Evolutionary conservation across 2,113 vertebrate species (phyloP), one percentile per base, ranked within the genome.

Genomic region (Pitta sordida): DNA sequence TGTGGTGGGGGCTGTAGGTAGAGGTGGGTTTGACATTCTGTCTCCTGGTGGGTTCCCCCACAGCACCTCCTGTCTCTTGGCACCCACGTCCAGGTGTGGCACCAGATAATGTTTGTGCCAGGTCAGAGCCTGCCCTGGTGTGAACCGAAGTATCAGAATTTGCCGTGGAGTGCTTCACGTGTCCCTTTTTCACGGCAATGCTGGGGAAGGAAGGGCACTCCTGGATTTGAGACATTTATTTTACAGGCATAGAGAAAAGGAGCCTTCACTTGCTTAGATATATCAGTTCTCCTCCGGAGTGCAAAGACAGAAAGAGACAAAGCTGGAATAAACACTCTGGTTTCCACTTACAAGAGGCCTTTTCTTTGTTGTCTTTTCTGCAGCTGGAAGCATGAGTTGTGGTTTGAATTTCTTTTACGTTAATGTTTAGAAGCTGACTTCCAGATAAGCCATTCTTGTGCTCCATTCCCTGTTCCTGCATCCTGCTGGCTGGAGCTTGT

Each of bases 61-160:
- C 44, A 58, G 15, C 80, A 4, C 26, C 1, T 0, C 23, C 1
- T 0, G 0, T 30, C 1, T 0, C 46, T 48, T 7, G 4, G 39
- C 46, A 13, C 41, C 52, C 10, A 3, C 6, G 7, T 32, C 32
- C 34, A 18, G 30, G 3, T 7, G 1, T 9, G 37, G 10, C 68
- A 11, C 1, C 56, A n/a, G 9, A 7, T 11, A 0, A 3, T 41
- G 7, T 2, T 19, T 30, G 79, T 6, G 2, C 16, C 53, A 13
- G n/a, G 20, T 27, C 13, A 20, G 6, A 78, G 16, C 53, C 60
- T 76, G 36, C n/a, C 32, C 56, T 52, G 18, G 0, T 2, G 4
- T 15, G 49, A 48, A 7, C 0, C 43, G 23, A 23, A 70, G 43
- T 3, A 5, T 30, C 24, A 52, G 8, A n/a, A 26, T 5, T 8